A percentile compares a stretch with the other conserved stretches of the same genome.
These are phyloP conservation scores for Hippocampus barbouri DNA, from an alignment of 2,113 vertebrate species.

Conservation along the genomic window DNA sequence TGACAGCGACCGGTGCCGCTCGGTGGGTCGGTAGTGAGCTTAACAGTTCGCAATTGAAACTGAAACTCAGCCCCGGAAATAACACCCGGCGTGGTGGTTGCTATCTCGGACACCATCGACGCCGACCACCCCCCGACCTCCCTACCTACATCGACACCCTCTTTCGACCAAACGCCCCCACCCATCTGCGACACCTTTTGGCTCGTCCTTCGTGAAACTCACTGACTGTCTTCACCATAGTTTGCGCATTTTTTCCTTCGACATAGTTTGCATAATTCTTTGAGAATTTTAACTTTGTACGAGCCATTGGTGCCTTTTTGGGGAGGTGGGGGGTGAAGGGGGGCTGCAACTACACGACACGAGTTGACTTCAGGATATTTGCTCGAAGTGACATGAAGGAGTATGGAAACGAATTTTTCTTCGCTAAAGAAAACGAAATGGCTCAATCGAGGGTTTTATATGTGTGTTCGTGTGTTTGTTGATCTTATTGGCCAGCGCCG, in stretches of 20 bases:
- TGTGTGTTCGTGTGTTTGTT: neutral
- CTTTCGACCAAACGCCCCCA: neutral
- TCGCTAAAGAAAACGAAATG: neutral
- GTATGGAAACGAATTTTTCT: neutral
- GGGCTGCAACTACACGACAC: slow-evolving; percentile 17
- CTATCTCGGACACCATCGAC: slow-evolving; percentile 34
- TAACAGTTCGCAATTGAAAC: neutral
- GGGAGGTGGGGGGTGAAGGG: neutral
- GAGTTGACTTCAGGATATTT: slow-evolving; percentile 33
- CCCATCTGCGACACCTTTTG: slow-evolving; percentile 24
- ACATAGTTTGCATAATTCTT: neutral
- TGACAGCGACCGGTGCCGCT: slow-evolving; percentile 62
- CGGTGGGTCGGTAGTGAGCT: neutral
- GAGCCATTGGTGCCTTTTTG: neutral
- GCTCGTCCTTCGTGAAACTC: slow-evolving; percentile 14
- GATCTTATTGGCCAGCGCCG: slow-evolving; percentile 29
- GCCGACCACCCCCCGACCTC: slow-evolving; percentile 47
- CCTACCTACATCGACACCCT: slow-evolving; percentile 16
- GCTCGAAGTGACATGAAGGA: neutral
- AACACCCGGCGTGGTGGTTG: neutral
- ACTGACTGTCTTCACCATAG: neutral
- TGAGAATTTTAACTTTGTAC: neutral
- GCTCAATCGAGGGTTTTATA: neutral
- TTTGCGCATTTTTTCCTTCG: neutral
- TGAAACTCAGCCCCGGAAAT: slow-evolving; percentile 19